Evolutionary conservation across 1,140 invertebrate genomes (phyloP).

Genomic region (Kradibia gibbosae): DNA sequence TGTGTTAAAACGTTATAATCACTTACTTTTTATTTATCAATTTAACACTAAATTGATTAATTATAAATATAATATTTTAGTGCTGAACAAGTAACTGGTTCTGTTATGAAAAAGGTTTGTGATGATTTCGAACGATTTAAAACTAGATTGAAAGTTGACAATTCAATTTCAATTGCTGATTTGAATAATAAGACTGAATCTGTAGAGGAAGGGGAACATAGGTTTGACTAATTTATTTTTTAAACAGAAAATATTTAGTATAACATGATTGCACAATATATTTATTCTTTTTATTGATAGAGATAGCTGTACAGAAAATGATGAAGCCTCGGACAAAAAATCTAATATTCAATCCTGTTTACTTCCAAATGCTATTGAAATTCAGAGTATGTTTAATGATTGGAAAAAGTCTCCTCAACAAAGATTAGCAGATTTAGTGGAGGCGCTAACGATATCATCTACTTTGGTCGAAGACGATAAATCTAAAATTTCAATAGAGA

Average conservation of each 20-base stretch:
- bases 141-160: constrained; percentile 32
- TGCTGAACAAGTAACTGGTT: constrained; percentile 51
- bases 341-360: constrained; percentile 21
- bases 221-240: constrained; percentile 16
- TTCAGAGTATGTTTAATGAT: constrained; percentile 51
- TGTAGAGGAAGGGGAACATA: constrained; percentile 29
- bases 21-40: constrained; percentile 2
- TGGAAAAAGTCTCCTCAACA: constrained; percentile 51
- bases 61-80: constrained; percentile 36
- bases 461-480: constrained; percentile 29
- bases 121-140: constrained; percentile 48
- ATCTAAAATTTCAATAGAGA: constrained; percentile 21
- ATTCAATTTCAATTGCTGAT: constrained; percentile 20
- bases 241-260: not conserved
- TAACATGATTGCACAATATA: not conserved
- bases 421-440: constrained; percentile 48
- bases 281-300: constrained; percentile 11
- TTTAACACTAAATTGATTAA: not conserved
- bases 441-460: constrained; percentile 45
- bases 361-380: constrained; percentile 45
- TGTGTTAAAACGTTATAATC: constrained; percentile 2
- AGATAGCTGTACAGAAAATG: not conserved
- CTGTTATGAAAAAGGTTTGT: constrained; percentile 49
- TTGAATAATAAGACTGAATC: constrained; percentile 24
- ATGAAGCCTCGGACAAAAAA: constrained; percentile 16